A percentile compares a stretch with the other conserved stretches of the same genome.
phyloP scores from a whole-genome alignment of 92 coral and sea anemone species.

The Phymanthus crucifer region DNA sequence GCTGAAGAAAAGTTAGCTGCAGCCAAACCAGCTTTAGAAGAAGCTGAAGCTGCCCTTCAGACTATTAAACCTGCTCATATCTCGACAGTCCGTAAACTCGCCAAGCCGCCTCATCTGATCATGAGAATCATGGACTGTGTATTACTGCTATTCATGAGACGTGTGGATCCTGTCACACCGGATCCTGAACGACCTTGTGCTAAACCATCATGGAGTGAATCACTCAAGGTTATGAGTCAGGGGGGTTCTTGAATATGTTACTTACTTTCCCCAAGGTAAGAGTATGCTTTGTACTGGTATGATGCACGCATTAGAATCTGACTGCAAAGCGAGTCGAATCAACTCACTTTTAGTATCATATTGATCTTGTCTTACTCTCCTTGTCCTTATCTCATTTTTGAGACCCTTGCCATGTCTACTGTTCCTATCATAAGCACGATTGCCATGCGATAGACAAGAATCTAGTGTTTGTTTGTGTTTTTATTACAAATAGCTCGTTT shows the following conservation, averaged over 20 bases:
- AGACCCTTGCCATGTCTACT: too few relatives aligned
- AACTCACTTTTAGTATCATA: too few relatives aligned
- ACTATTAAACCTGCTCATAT: constrained; percentile 99
- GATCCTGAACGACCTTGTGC: constrained; percentile 88
- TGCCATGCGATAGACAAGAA: too few relatives aligned
- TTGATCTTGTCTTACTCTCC: too few relatives aligned
- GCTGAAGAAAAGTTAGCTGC: constrained; percentile 93
- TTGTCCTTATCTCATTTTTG: too few relatives aligned
- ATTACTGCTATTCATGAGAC: constrained; percentile 74
- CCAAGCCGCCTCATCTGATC: constrained; percentile 98
- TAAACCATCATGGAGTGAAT: constrained; percentile 94
- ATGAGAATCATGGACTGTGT: constrained; percentile 99
- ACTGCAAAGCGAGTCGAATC: too few relatives aligned
- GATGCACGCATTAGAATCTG: too few relatives aligned
- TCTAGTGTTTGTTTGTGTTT: too few relatives aligned
- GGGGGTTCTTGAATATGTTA: constrained; percentile 87
- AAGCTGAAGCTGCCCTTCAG: constrained; percentile 94
- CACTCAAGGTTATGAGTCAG: constrained; percentile 81
- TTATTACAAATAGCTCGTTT: too few relatives aligned
- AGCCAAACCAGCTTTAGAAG: constrained; percentile 97
- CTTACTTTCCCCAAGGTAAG: constrained; percentile 84
- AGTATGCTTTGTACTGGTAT: too few relatives aligned
- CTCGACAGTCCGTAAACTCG: constrained; percentile 93
- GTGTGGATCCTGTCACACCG: constrained; percentile 61
- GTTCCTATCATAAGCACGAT: too few relatives aligned